These are phyloP conservation scores for Coryphaenoides rupestris DNA, from an alignment of 2,113 vertebrate genomes.

Conservation along the genomic window DNA sequence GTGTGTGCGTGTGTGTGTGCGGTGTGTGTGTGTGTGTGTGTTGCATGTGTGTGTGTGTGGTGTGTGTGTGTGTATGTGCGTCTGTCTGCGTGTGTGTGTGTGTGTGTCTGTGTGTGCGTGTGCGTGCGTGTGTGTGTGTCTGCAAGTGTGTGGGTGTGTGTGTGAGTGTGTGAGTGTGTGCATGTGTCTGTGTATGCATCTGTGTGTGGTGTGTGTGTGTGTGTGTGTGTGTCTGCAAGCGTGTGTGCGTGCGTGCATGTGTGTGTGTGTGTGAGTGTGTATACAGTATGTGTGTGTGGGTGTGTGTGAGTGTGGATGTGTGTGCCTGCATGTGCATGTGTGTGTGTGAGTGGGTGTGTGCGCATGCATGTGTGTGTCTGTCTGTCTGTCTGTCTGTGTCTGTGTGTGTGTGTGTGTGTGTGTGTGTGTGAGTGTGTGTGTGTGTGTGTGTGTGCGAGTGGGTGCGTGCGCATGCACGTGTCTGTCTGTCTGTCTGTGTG, in stretches of 20 bases:
- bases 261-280: conserved; percentile 2
- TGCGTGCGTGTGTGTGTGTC: too few relatives aligned
- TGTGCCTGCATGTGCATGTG: not conserved
- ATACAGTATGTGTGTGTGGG: too few relatives aligned
- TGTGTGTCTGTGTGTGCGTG: too few relatives aligned
- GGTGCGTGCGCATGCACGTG: too few relatives aligned
- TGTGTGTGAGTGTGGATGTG: not conserved
- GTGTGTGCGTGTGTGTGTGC: conserved; percentile 1
- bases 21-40: conserved; percentile 3
- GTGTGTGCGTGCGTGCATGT: too few relatives aligned
- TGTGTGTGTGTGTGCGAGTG: too few relatives aligned
- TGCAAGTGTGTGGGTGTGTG: too few relatives aligned
- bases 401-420: too few relatives aligned
- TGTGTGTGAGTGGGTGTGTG: conserved; percentile 7
- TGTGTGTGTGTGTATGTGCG: too few relatives aligned
- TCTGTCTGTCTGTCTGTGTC: not conserved
- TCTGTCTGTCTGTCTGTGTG: too few relatives aligned
- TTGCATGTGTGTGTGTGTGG: not conserved
- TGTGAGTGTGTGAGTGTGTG: conserved; percentile 8
- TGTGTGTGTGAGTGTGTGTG: not conserved
- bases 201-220: not conserved
- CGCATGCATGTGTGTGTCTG: conserved; percentile 1
- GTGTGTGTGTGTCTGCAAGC: too few relatives aligned
- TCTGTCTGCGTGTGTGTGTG: too few relatives aligned
- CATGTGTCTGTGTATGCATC: not conserved